Conservation (phyloP, 2,113 vertebrate species). For the Oenanthe oenanthe region DNA sequence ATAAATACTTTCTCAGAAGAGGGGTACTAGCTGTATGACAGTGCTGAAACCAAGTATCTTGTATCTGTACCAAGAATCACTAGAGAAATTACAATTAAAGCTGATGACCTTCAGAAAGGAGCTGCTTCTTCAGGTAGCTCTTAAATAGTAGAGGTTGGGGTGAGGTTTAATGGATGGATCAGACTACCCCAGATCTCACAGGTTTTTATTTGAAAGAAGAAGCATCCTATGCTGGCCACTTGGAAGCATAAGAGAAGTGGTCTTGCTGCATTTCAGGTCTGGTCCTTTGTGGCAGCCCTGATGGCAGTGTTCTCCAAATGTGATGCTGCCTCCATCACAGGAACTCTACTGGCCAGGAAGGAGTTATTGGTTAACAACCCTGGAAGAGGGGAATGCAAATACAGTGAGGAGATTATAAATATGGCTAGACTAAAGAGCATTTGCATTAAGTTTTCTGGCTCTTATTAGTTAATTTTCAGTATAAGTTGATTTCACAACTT, state of each 20-base stretch:
- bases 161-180: background rate
- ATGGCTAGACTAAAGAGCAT: background rate
- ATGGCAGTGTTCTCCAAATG: background rate
- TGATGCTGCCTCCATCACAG: background rate
- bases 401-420: background rate
- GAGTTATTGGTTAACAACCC: background rate
- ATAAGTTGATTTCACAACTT: background rate
- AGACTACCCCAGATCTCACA: background rate
- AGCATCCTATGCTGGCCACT: background rate
- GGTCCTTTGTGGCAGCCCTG: background rate
- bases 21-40: background rate
- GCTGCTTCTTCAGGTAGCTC: background rate
- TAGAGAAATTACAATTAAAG: background rate
- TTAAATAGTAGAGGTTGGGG: background rate
- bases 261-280: background rate
- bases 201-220: background rate
- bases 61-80: background rate
- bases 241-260: background rate
- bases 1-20: background rate
- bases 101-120: background rate
- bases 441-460: background rate
- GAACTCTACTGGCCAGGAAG: background rate
- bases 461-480: background rate
- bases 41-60: background rate
- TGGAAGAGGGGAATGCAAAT: background rate